phyloP scores from a whole-genome alignment of 1,140 invertebrate species.

The Mesaphorura yosii region DNA sequence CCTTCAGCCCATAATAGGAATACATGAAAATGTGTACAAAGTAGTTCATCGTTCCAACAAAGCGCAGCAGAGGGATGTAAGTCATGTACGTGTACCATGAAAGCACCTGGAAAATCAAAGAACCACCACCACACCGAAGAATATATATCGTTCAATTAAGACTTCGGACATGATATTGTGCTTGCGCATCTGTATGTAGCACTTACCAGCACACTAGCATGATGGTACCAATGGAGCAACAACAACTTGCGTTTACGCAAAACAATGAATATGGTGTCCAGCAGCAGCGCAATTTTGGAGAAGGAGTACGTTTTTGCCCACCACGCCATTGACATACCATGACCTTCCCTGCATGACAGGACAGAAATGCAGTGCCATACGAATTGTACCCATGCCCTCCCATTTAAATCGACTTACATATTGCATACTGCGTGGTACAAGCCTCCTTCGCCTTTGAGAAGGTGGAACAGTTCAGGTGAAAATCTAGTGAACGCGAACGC shows the following conservation, averaged over 20 bases:
- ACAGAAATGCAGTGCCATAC: too few relatives aligned
- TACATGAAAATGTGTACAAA: slow-evolving; percentile 27
- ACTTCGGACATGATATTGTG: neutral
- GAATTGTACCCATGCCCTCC: too few relatives aligned
- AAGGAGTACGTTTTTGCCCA: slow-evolving; percentile 12
- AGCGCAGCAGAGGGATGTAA: slow-evolving; percentile 21
- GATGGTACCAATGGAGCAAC: slow-evolving; percentile 17
- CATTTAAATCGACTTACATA: neutral
- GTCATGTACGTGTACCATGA: slow-evolving; percentile 18
- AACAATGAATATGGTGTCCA: slow-evolving; percentile 21
- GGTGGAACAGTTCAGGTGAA: slow-evolving; percentile 16
- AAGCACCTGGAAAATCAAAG: slow-evolving; percentile 12
- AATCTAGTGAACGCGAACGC: slow-evolving; percentile 11
- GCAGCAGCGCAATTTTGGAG: slow-evolving; percentile 12
- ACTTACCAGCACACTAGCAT: too few relatives aligned
- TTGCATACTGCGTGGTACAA: slow-evolving; percentile 13
- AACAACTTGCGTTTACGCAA: slow-evolving; percentile 18
- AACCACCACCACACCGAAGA: slow-evolving; percentile 18
- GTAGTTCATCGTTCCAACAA: slow-evolving; percentile 27
- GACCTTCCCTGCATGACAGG: slow-evolving; percentile 2
- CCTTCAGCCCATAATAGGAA: slow-evolving; percentile 24
- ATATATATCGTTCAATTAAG: neutral
- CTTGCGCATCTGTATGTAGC: too few relatives aligned
- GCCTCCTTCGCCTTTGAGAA: slow-evolving; percentile 7
- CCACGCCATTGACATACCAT: slow-evolving; percentile 17